phyloP scores from a whole-genome alignment of 2,113 vertebrate genomes.

The Onychostruthus taczanowskii region DNA sequence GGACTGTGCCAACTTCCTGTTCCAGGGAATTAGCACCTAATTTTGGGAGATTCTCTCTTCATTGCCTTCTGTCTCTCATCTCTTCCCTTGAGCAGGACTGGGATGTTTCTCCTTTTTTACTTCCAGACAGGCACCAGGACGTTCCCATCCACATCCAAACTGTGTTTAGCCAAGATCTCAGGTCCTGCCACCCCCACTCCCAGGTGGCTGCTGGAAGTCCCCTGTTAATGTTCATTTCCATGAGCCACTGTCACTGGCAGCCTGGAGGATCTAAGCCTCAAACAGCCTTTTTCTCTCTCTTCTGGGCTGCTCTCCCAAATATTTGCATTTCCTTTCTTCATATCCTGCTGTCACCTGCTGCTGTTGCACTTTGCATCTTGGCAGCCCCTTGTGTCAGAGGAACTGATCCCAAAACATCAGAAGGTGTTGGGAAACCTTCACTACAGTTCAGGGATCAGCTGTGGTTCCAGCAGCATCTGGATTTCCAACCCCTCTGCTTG shows the following conservation, averaged over 20 bases:
- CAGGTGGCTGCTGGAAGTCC: neutral
- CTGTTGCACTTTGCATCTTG: neutral
- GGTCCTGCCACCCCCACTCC: neutral
- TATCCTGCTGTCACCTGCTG: slow-evolving; percentile 17
- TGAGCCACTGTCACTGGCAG: neutral
- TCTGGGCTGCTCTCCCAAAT: slow-evolving; percentile 13
- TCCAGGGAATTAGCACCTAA: neutral
- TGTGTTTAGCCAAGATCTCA: neutral
- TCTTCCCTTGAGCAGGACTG: neutral
- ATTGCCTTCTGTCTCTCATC: neutral
- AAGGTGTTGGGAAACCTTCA: neutral
- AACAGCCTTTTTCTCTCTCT: neutral
- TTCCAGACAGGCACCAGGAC: neutral
- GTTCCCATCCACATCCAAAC: neutral
- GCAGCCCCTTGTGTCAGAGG: neutral
- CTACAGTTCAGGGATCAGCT: neutral
- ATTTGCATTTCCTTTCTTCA: slow-evolving; percentile 18
- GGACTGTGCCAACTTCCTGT: neutral
- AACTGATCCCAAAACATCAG: neutral
- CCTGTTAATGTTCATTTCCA: neutral
- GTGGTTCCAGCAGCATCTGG: slow-evolving; percentile 17
- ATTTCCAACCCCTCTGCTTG: neutral
- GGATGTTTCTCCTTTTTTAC: neutral
- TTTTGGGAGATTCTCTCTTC: neutral
- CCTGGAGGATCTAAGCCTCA: neutral